A percentile compares a stretch with the other conserved stretches of the same genome.
Evolutionary conservation across 2,113 vertebrate genomes (phyloP).

Genomic region (Erinaceus europaeus): DNA sequence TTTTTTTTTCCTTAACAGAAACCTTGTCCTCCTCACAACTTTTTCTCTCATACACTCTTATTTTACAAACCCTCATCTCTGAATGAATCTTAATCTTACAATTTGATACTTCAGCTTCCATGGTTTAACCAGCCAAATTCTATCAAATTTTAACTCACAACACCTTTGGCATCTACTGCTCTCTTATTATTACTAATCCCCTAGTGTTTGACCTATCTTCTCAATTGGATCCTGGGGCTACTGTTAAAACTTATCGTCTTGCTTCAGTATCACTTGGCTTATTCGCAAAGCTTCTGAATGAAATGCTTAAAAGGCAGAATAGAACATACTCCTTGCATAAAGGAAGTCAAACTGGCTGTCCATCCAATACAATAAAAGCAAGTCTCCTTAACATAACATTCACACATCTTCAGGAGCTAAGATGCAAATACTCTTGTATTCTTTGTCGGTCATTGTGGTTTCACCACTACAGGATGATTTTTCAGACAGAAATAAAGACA

Average conservation of each 20-base stretch:
- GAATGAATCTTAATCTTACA: too few relatives aligned
- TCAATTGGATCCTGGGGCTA: not conserved
- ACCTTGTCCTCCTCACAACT: too few relatives aligned
- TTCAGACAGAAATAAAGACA: too few relatives aligned
- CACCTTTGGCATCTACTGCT: not conserved
- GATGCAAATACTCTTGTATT: conserved; percentile 6
- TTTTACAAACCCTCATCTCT: too few relatives aligned
- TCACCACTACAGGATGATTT: too few relatives aligned
- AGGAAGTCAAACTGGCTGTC: not conserved
- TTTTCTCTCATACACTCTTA: not conserved
- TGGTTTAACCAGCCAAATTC: too few relatives aligned
- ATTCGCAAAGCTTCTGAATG: not conserved
- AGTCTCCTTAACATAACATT: not conserved
- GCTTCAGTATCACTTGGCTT: not conserved
- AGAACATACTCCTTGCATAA: not conserved
- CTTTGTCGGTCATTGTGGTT: too few relatives aligned
- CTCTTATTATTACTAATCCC: not conserved
- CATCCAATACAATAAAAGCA: not conserved
- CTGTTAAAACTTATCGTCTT: not conserved
- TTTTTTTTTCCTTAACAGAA: too few relatives aligned
- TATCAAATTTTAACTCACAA: not conserved
- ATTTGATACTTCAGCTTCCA: too few relatives aligned
- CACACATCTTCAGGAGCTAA: not conserved
- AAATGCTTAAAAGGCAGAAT: not conserved
- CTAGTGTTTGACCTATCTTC: not conserved